Conservation (phyloP, 2,888 invertebrate species). For the Bugula neritina region DNA sequence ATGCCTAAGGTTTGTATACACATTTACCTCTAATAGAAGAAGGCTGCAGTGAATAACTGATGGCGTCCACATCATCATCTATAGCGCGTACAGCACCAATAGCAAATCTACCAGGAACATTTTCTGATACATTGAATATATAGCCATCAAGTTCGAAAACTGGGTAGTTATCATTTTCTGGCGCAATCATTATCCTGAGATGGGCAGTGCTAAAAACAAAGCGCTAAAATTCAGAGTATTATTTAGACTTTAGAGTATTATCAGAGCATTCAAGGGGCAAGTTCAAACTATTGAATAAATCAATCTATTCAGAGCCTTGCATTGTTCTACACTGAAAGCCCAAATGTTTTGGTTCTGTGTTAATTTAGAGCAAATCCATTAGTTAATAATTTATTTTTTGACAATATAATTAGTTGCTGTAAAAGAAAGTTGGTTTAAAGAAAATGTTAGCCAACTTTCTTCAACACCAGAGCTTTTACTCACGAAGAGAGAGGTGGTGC, state of each 20-base stretch:
- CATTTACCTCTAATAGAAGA: not conserved
- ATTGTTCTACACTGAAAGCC: no score
- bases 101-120: not conserved
- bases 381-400: no score
- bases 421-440: no score
- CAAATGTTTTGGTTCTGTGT: no score
- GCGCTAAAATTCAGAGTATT: not conserved
- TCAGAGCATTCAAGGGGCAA: not conserved
- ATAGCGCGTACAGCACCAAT: conserved; percentile 14
- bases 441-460: no score
- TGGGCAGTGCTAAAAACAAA: not conserved
- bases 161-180: conserved; percentile 11
- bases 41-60: conserved; percentile 7
- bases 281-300: no score
- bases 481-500: not conserved
- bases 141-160: not conserved
- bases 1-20: not conserved
- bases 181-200: not conserved
- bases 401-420: no score
- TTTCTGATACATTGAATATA: conserved; percentile 14
- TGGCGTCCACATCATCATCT: not conserved
- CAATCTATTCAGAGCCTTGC: no score
- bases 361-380: no score
- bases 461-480: no score
- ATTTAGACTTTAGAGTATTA: not conserved